A percentile compares a stretch with the other conserved stretches of the same genome.
Evolutionary conservation across 2,888 invertebrate genomes (phyloP).

Genomic region (Pharmacophagus antenor): DNA sequence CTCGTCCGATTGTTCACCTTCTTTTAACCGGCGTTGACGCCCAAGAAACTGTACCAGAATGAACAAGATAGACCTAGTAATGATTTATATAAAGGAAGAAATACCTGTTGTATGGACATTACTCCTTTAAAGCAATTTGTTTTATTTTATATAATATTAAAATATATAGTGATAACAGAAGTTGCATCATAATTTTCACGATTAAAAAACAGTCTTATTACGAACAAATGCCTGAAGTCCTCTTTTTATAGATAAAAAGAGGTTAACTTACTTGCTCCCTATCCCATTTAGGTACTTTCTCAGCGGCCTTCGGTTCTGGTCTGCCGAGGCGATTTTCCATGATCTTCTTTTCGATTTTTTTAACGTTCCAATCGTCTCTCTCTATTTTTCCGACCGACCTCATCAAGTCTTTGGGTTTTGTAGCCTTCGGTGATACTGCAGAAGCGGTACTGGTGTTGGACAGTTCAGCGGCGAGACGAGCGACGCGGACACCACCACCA

Average conservation of each 20-base stretch:
- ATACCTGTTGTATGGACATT: too few species aligned
- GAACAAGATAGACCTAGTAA: neutral
- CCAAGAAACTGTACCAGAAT: conserved; percentile 55
- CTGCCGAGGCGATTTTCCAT: conserved; percentile 87
- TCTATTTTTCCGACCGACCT: conserved; percentile 94
- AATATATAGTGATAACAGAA: neutral
- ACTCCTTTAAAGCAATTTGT: too few species aligned
- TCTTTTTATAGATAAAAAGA: neutral
- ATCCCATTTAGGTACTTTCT: conserved; percentile 95
- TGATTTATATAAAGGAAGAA: too few species aligned
- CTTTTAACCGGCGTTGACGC: conserved; percentile 62
- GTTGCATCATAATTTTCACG: neutral
- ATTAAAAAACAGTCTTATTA: neutral
- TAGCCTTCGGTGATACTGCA: conserved; percentile 78
- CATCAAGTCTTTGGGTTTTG: conserved; percentile 91
- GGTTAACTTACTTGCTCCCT: conserved; percentile 83
- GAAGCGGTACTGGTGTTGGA: conserved; percentile 77
- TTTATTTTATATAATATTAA: neutral
- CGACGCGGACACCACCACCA: conserved; percentile 62
- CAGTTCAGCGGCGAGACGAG: conserved; percentile 86
- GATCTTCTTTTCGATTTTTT: conserved; percentile 94
- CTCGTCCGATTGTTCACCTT: conserved; percentile 62
- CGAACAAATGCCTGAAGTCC: too few species aligned
- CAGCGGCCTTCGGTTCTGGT: conserved; percentile 81
- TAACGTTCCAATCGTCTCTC: conserved; percentile 94